A percentile compares a stretch with the other conserved stretches of the same genome.
phyloP scores from a whole-genome alignment of 2,797 vertebrate genomes.

The Thamnophis elegans region DNA sequence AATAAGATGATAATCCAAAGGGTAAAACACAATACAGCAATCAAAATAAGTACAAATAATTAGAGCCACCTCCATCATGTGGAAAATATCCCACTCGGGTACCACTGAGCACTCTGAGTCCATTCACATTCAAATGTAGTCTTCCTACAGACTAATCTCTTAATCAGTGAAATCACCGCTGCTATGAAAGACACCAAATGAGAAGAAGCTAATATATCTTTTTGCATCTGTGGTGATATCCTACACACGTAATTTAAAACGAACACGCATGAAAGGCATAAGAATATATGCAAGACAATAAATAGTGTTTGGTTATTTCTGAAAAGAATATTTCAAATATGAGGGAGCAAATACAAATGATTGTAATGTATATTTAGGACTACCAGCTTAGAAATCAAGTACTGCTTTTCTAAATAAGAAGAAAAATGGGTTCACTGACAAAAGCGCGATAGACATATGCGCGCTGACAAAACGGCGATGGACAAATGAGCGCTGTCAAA shows the following conservation, averaged over 20 bases:
- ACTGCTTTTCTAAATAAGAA: not conserved
- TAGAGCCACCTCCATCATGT: conserved; percentile 50
- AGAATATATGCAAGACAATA: conserved; percentile 7
- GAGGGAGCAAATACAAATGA: not conserved
- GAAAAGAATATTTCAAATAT: not conserved
- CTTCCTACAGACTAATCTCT: conserved; percentile 58
- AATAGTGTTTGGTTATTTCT: not conserved
- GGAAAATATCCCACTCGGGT: conserved; percentile 57
- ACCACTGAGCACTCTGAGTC: conserved; percentile 50
- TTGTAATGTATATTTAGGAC: not conserved
- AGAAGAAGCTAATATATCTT: conserved; percentile 54
- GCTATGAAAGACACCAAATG: conserved; percentile 42
- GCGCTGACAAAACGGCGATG: no score
- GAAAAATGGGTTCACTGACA: no score
- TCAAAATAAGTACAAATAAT: conserved; percentile 62
- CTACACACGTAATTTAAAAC: conserved; percentile 43
- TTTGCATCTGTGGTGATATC: conserved; percentile 49
- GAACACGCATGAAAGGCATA: conserved; percentile 32
- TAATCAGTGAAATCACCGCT: conserved; percentile 61
- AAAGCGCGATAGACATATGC: no score
- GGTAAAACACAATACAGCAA: conserved; percentile 48
- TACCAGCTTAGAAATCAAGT: not conserved
- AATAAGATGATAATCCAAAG: conserved; percentile 49
- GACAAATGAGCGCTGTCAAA: no score
- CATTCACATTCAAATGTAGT: conserved; percentile 56